Conservation (phyloP, 2,888 invertebrate genomes). For the Hydroisotoma schaefferi region DNA sequence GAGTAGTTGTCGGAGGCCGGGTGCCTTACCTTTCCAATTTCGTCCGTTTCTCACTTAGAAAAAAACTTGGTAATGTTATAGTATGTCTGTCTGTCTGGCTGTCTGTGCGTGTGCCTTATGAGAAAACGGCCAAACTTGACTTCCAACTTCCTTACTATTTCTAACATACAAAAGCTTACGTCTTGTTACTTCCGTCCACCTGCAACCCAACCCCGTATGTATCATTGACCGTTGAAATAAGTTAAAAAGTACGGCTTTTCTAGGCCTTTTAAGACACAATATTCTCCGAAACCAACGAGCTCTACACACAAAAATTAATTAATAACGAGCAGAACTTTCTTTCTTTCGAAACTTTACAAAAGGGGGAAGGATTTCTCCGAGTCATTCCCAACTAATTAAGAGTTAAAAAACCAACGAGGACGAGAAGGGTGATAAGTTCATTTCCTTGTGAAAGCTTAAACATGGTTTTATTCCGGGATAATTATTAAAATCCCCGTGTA, state of each 20-base stretch:
- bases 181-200: conserved; percentile 9
- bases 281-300: neutral
- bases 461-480: too few species aligned
- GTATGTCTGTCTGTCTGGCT: neutral
- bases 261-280: neutral
- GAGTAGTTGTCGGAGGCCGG: too few species aligned
- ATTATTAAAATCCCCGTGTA: too few species aligned
- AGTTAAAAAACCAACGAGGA: too few species aligned
- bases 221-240: neutral
- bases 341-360: too few species aligned
- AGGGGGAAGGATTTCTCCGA: too few species aligned
- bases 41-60: neutral
- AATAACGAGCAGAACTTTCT: neutral
- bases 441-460: too few species aligned
- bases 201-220: neutral
- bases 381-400: too few species aligned
- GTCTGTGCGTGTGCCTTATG: conserved; percentile 26
- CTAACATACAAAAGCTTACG: neutral
- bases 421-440: too few species aligned
- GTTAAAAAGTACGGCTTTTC: neutral
- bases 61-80: neutral
- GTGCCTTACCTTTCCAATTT: conserved; percentile 4
- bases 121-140: conserved; percentile 21
- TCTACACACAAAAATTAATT: neutral
- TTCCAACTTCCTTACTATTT: neutral